Evolutionary conservation across 2,888 invertebrate genomes (phyloP), one percentile per base, ranked within the genome.

Genomic region (Galerucella calmariensis): DNA sequence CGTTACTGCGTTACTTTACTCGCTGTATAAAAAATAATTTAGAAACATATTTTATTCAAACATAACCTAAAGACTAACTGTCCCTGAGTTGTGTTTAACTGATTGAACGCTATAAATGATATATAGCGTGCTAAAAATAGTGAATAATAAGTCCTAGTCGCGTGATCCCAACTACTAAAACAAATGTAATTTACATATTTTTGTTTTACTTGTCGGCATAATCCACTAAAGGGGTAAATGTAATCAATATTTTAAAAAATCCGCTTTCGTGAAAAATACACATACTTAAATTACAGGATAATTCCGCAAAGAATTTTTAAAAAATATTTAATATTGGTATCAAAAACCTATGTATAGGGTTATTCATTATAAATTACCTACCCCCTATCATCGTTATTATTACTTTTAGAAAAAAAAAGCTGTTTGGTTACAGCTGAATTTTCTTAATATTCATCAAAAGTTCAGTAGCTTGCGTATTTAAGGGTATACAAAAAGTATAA

Each of bases 81-180:
- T 48, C 48, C 12, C 14, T 48, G 48, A 4, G 48, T 48, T 4
- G 48, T 48, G 48, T 48, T 48, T 48, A 12, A 14, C 1, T 48
- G 48, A 48, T 48, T 48, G 12, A 48, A 48, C 11, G 12, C 48
- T 12, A 12, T 48, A 48, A 58, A 58, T 58, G 56, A 58, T 58
- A 58, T 16, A 20, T 20, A 20, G 56, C 56, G 20, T 58, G 56
- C 20, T 58, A 58, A 20, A 58, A 58, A 58, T 58, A 58, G 56
- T 11, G 56, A 58, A 20, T 58, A 58, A 48, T 48, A 58, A 58
- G 2, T 58, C 0, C 56, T 14, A 20, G 10, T 58, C 1, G 56
- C 56, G 56, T 58, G 56, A 58, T 58, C 10, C 14, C 8, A 8
- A 6, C 56, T 16, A 58, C 56, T 58, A 5, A 58, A 58, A n/a